Evolutionary conservation across 2,113 vertebrate genomes (phyloP), one percentile per base, ranked within the genome.

Genomic region (Cairina moschata): DNA sequence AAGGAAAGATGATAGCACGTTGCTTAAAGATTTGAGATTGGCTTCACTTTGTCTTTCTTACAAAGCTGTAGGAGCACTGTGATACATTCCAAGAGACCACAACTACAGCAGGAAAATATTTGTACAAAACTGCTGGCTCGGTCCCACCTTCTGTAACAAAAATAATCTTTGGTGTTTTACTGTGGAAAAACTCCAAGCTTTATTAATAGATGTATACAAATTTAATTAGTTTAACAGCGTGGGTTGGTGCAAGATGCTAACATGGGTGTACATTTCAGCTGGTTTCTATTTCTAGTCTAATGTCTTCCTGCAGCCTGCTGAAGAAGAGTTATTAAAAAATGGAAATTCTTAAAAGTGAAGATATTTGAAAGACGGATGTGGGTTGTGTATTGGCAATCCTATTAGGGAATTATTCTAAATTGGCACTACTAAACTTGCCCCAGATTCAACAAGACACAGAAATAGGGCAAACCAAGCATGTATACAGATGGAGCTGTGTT

Each of bases 341-440:
- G 8, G 4, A 40, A 80, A 31, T 71, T 75, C 38, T 66, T 67
- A 38, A 71, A 90, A 81, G 29, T 46, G 6, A 66, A 88, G 7
- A 21, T 78, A 85, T 88, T 83, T 34, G 28, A 76, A 87, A 89
- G 40, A 18, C 6, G 5, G 21, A 8, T 72, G 20, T 68, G 29
- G 21, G 20, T 60, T 88, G 56, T 56, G 9, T 79, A 56, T 36
- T 36, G 77, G 21, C 21, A 75, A 44, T 71, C 60, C 52, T 81
- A 6, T 65, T 38, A 36, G 20, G 34, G 66, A 88, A 79, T 76
- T 81, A 66, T 75, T 83, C 62, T 93, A 46, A 86, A 50, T 9
- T 81, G 69, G 26, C 44, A 88, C 83, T 95, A 82, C 55, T 84
- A 86, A 97, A 93, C 83, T 88, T 84, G 88, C 46, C 52, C 76